Conservation (phyloP, 2,113 vertebrate genomes). For the Daphoenositta chrysoptera region DNA sequence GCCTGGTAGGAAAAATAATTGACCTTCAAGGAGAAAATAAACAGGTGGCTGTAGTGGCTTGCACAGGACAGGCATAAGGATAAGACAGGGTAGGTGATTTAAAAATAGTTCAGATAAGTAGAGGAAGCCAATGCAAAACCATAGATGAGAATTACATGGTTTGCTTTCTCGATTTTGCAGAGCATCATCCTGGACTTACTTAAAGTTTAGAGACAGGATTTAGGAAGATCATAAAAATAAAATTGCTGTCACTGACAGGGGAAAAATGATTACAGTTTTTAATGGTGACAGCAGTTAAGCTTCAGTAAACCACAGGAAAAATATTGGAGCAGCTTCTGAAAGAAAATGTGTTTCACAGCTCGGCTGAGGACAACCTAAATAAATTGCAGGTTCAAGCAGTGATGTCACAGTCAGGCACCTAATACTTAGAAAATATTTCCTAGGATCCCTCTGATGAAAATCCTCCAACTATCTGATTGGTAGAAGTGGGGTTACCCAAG, state of each 20-base stretch:
- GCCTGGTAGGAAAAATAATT: not conserved
- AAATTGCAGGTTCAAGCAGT: not conserved
- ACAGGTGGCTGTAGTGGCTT: not conserved
- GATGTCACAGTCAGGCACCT: not conserved
- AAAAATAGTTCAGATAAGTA: not conserved
- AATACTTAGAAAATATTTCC: not conserved
- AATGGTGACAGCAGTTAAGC: slow-evolving; percentile 8
- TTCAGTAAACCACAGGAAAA: slow-evolving; percentile 22
- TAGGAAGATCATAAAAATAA: slow-evolving; percentile 32
- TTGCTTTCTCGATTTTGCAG: not conserved
- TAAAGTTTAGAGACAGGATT: slow-evolving; percentile 25
- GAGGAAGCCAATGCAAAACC: not conserved
- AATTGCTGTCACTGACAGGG: not conserved
- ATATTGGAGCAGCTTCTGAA: not conserved
- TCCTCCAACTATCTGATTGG: not conserved
- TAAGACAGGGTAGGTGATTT: not conserved
- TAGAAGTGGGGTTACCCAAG: not conserved
- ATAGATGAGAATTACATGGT: not conserved
- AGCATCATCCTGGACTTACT: not conserved
- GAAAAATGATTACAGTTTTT: slow-evolving; percentile 16
- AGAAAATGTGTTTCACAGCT: not conserved
- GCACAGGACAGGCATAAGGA: not conserved
- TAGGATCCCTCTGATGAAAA: not conserved
- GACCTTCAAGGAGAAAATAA: not conserved
- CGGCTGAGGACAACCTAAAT: not conserved